Percentiles rank a stretch among this genome's conserved stretches.
These are phyloP conservation scores for Sula dactylatra DNA, from an alignment of 2,113 vertebrate species.

Conservation along the genomic window DNA sequence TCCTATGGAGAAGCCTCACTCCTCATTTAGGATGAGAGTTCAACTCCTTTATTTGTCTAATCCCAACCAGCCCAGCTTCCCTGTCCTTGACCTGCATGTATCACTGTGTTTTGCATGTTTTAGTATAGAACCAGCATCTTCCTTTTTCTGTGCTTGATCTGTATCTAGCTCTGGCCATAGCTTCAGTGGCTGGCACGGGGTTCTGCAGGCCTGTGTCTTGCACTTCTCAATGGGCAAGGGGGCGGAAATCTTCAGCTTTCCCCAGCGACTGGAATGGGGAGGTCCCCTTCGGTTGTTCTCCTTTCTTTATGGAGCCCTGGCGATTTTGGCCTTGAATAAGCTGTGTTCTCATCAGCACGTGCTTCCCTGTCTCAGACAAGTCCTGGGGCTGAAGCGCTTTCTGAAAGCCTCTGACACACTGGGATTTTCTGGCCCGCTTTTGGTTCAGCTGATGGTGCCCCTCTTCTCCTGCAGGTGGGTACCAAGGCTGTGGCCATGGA, in stretches of 20 bases:
- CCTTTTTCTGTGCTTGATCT: not conserved
- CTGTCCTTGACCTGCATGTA: not conserved
- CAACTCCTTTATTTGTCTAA: not conserved
- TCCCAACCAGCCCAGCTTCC: not conserved
- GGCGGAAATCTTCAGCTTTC: not conserved
- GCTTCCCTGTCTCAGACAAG: not conserved
- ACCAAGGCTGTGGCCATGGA: constrained; percentile 90
- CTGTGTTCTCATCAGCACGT: not conserved
- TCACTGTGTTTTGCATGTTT: not conserved
- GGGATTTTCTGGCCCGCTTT: not conserved
- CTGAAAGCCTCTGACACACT: not conserved
- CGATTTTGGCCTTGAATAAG: not conserved
- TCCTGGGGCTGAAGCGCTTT: not conserved
- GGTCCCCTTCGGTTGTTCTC: not conserved
- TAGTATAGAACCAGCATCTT: not conserved
- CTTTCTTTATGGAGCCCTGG: not conserved
- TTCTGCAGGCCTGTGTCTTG: not conserved
- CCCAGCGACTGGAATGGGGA: not conserved
- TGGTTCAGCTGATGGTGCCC: not conserved
- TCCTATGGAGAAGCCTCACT: not conserved
- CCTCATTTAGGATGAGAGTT: not conserved
- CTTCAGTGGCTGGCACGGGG: not conserved
- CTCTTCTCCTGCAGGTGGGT: constrained; percentile 81
- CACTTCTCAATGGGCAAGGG: not conserved
- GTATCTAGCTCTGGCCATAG: not conserved